Evolutionary conservation across 2,888 invertebrate species (phyloP).

Genomic region (Tortrix viridana): DNA sequence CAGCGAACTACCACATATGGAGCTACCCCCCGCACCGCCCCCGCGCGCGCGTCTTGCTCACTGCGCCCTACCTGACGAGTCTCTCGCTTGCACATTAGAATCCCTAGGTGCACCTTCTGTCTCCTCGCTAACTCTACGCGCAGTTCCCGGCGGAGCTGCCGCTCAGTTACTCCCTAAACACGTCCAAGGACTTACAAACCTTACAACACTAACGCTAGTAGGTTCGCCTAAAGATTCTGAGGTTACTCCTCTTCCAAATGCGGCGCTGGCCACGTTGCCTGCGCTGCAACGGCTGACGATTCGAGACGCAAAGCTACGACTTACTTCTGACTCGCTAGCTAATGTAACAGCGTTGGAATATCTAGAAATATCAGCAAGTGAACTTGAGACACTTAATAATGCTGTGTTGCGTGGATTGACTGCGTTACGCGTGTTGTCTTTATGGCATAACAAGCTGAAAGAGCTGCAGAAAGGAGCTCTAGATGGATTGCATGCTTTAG

Average conservation of each 20-base stretch:
- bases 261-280: conserved; percentile 29
- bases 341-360: conserved; percentile 21
- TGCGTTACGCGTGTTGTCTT: conserved; percentile 15
- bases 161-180: conserved; percentile 65
- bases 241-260: conserved; percentile 9
- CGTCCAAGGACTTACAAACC: conserved; percentile 3
- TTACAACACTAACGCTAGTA: conserved; percentile 23
- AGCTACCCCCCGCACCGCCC: conserved; percentile 17
- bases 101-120: conserved; percentile 73
- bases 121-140: conserved; percentile 86
- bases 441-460: conserved; percentile 25
- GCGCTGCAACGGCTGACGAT: conserved; percentile 22
- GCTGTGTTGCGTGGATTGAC: conserved; percentile 5
- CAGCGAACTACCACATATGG: conserved; percentile 16
- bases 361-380: conserved; percentile 25
- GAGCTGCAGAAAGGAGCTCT: conserved; percentile 13
- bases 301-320: conserved; percentile 15
- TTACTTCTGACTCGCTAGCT: conserved; percentile 7
- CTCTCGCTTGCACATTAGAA: conserved; percentile 25
- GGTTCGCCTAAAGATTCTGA: not conserved
- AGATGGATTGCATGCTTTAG: conserved; percentile 8
- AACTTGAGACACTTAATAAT: conserved; percentile 4
- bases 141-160: conserved; percentile 90
- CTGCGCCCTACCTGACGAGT: conserved; percentile 27
- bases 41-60: conserved; percentile 4